phyloP scores from a whole-genome alignment of 1,140 invertebrate genomes.

The Drosophila grimshawi region DNA sequence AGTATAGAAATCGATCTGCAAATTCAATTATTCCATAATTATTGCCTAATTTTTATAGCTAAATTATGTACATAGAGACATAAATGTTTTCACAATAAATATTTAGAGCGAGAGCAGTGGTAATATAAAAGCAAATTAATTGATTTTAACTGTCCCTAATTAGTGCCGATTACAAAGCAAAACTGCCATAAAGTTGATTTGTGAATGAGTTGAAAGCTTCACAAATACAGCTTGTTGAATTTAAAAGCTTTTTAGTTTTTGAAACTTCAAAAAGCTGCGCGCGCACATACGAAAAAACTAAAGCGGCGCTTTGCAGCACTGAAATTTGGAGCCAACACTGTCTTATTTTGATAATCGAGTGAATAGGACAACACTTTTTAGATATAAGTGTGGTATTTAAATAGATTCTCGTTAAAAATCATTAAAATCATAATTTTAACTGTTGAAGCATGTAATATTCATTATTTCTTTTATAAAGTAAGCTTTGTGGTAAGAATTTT shows the following conservation, averaged over 20 bases:
- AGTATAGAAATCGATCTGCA: constrained; percentile 24
- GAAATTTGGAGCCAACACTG: constrained; percentile 4
- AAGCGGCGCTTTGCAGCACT: constrained; percentile 10
- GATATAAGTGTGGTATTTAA: neutral
- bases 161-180: constrained; percentile 28
- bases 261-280: constrained; percentile 17
- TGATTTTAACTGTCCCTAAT: constrained; percentile 33
- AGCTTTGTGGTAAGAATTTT: no score
- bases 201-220: constrained; percentile 11
- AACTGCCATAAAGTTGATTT: constrained; percentile 9
- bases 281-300: neutral
- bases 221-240: neutral
- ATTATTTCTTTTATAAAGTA: no score
- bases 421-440: no score
- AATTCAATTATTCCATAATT: neutral
- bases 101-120: constrained; percentile 31
- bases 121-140: constrained; percentile 36
- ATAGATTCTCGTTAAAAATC: neutral
- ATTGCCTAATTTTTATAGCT: neutral
- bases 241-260: constrained; percentile 11
- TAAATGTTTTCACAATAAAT: constrained; percentile 12
- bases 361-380: constrained; percentile 4
- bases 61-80: neutral
- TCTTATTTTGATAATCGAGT: neutral
- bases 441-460: no score